A percentile compares a stretch with the other conserved stretches of the same genome.
phyloP scores from a whole-genome alignment of 2,888 invertebrate species.

The Psococerastis gibbosa region DNA sequence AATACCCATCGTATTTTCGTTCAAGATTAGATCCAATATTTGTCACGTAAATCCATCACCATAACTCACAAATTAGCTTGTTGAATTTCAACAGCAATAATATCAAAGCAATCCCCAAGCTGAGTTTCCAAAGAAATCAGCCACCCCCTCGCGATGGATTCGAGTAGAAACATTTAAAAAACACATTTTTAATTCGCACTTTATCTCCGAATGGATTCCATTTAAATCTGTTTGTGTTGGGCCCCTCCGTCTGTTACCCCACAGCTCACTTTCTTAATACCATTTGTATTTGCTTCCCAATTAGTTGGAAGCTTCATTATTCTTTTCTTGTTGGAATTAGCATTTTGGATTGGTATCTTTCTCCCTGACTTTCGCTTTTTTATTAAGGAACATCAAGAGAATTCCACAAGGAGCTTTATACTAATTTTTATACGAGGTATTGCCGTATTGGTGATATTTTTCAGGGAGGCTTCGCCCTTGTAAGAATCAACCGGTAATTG shows the following conservation, averaged over 20 bases:
- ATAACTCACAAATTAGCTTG: background rate
- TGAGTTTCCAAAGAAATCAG: no score
- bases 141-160: background rate
- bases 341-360: conserved; percentile 6
- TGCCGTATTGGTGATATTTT: no score
- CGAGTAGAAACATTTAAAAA: background rate
- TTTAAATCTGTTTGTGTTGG: conserved; percentile 9
- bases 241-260: background rate
- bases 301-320: conserved; percentile 7
- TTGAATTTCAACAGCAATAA: no score
- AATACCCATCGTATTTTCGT: no score
- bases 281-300: conserved; percentile 10
- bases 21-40: no score
- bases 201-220: background rate
- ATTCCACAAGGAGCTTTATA: no score
- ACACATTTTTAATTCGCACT: background rate
- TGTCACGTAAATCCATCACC: background rate
- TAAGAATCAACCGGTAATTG: no score
- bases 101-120: no score
- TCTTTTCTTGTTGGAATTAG: conserved; percentile 6
- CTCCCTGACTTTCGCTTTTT: background rate
- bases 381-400: background rate
- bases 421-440: no score
- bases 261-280: conserved; percentile 1
- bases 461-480: no score